Conservation (phyloP, 2,113 vertebrate species). For the Condylura cristata region DNA sequence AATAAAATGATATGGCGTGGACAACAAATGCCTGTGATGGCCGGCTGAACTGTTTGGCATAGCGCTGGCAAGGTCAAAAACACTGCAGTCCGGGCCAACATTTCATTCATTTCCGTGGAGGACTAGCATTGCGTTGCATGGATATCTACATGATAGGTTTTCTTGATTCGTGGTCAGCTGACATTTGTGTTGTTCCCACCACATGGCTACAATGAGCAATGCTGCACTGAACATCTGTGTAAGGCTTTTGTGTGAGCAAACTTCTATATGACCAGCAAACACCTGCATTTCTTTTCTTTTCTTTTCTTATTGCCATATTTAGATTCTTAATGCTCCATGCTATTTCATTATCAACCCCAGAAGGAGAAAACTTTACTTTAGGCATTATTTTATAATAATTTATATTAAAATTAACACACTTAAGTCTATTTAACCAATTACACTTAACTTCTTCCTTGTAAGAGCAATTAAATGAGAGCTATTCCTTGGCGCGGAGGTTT, state of each 20-base stretch:
- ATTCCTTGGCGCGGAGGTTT: neutral
- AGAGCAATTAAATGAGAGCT: conserved; percentile 4
- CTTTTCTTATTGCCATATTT: neutral
- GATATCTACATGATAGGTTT: neutral
- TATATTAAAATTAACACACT: neutral
- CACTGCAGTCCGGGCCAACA: too few relatives aligned
- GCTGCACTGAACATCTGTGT: too few relatives aligned
- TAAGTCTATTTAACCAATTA: neutral
- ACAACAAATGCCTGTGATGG: too few relatives aligned
- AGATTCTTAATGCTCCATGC: neutral
- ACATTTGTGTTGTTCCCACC: neutral
- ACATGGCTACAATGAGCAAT: neutral
- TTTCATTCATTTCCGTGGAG: neutral
- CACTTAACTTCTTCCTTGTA: conserved; percentile 5
- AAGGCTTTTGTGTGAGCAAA: neutral
- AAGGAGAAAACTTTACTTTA: neutral
- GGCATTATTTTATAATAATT: neutral
- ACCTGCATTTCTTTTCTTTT: neutral
- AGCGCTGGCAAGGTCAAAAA: neutral
- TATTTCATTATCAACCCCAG: neutral
- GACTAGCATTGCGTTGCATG: neutral
- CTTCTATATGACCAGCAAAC: neutral
- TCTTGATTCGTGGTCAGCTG: neutral
- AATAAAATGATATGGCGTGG: neutral
- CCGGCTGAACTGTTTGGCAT: neutral